Evolutionary conservation across 1,140 invertebrate species (phyloP).

Genomic region (Pectinophora gossypiella): DNA sequence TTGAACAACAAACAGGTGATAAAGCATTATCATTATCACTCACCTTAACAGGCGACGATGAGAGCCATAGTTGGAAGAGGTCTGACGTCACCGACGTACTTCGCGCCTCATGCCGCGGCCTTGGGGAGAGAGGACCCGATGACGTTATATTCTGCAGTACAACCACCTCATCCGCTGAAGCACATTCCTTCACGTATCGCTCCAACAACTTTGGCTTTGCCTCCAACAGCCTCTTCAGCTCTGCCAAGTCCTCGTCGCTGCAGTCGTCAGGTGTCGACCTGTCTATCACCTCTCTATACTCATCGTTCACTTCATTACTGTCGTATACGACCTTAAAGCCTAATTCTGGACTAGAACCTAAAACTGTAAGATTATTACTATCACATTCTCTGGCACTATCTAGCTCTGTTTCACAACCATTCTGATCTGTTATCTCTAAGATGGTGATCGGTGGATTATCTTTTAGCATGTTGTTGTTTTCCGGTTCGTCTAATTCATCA

Average conservation of each 20-base stretch:
- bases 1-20: too few relatives aligned
- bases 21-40: constrained; percentile 29
- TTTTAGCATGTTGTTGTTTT: constrained; percentile 63
- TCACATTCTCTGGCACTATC: constrained; percentile 42
- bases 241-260: constrained; percentile 52
- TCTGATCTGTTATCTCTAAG: constrained; percentile 61
- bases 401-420: constrained; percentile 61
- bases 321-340: constrained; percentile 60
- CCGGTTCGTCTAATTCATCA: constrained; percentile 41
- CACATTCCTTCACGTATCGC: constrained; percentile 83
- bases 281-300: constrained; percentile 55
- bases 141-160: constrained; percentile 74
- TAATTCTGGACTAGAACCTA: constrained; percentile 44
- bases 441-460: constrained; percentile 67
- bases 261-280: constrained; percentile 51
- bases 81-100: constrained; percentile 88
- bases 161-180: constrained; percentile 79
- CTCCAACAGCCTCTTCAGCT: constrained; percentile 53
- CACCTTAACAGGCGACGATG: constrained; percentile 84
- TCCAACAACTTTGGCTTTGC: constrained; percentile 71
- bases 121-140: constrained; percentile 73
- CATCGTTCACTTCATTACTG: constrained; percentile 50
- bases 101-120: constrained; percentile 64
- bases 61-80: constrained; percentile 88
- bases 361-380: constrained; percentile 44